A percentile compares a stretch with the other conserved stretches of the same genome.
phyloP scores from a whole-genome alignment of 1,140 invertebrate species.

The Myzus persicae region DNA sequence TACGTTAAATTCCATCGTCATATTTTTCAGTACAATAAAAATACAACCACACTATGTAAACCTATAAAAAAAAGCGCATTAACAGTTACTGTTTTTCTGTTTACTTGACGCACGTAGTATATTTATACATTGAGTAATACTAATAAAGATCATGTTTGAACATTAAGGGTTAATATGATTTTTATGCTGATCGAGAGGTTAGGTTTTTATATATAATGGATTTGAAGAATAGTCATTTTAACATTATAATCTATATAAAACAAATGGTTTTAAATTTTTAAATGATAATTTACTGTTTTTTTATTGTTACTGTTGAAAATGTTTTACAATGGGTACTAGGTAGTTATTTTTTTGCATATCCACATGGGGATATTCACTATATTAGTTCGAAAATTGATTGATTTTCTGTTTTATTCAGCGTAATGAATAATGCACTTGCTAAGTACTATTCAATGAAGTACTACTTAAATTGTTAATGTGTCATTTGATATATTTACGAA shows the following conservation, averaged over 20 bases:
- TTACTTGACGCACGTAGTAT: not conserved
- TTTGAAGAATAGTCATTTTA: not conserved
- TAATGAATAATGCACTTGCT: not conserved
- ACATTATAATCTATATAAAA: not conserved
- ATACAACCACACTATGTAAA: not conserved
- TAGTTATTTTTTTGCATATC: not conserved
- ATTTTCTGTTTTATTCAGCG: not conserved
- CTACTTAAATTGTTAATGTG: not conserved
- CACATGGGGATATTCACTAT: too few species aligned
- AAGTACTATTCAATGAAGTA: not conserved
- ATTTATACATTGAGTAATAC: conserved; percentile 8
- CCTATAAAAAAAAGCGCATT: not conserved
- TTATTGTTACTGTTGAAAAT: not conserved
- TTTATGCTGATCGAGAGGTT: not conserved
- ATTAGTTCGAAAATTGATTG: not conserved
- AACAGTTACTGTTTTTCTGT: conserved; percentile 2
- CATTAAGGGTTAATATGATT: not conserved
- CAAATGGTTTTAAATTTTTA: not conserved
- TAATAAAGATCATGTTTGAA: not conserved
- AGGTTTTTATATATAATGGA: not conserved
- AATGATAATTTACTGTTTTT: not conserved
- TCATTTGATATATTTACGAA: not conserved
- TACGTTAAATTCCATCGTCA: not conserved
- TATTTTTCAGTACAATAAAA: conserved; percentile 12
- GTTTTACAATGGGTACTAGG: not conserved